A percentile compares a stretch with the other conserved stretches of the same genome.
phyloP scores from a whole-genome alignment of 1,140 invertebrate species.

The Diabrotica undecimpunctata region DNA sequence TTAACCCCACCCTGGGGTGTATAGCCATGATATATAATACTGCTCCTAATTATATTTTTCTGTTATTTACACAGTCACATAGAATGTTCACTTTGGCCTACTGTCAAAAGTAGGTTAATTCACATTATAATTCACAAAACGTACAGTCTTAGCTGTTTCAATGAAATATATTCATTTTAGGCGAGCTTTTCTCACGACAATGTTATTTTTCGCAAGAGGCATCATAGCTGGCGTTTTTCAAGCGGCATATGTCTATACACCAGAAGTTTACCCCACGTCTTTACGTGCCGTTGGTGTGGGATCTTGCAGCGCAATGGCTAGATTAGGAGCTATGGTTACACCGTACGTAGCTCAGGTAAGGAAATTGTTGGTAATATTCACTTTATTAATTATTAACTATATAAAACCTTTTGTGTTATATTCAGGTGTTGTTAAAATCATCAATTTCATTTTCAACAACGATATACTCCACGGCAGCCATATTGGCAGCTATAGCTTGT shows the following conservation, averaged over 20 bases:
- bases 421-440: conserved; percentile 64
- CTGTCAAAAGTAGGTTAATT: too few species aligned
- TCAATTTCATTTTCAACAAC: conserved; percentile 68
- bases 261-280: conserved; percentile 91
- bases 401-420: conserved; percentile 21
- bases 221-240: conserved; percentile 93
- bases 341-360: conserved; percentile 88
- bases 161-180: conserved; percentile 54
- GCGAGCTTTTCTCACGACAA: conserved; percentile 74
- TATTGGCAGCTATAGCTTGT: conserved; percentile 69
- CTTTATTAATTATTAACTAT: conserved; percentile 1
- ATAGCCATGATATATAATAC: too few species aligned
- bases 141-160: too few species aligned
- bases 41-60: too few species aligned
- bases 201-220: conserved; percentile 85
- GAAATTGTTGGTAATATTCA: background rate
- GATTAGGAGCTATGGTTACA: conserved; percentile 88
- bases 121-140: too few species aligned
- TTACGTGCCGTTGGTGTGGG: conserved; percentile 84
- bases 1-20: too few species aligned
- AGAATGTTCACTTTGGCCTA: too few species aligned
- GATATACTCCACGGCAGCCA: conserved; percentile 69
- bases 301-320: conserved; percentile 83
- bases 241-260: conserved; percentile 93
- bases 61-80: too few species aligned